Evolutionary conservation across 2,113 vertebrate genomes (phyloP).

Genomic region (Tragelaphus strepsiceros): DNA sequence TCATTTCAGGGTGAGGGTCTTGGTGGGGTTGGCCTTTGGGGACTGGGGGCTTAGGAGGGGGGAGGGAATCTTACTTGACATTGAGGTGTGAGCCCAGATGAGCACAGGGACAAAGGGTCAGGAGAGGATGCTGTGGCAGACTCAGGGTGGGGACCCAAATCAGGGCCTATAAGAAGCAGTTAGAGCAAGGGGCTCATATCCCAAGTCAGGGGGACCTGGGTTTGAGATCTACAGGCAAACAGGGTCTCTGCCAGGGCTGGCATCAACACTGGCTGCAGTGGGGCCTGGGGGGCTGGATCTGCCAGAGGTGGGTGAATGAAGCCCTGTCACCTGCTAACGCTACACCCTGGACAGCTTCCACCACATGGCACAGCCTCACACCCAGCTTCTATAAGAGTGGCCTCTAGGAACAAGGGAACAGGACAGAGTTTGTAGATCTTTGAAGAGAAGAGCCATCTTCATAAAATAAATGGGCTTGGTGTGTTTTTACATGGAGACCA

Average conservation of each 20-base stretch:
- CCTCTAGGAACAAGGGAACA: not conserved
- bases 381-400: not conserved
- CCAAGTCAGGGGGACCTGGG: not conserved
- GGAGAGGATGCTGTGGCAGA: not conserved
- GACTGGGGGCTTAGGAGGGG: not conserved
- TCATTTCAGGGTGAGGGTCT: too few relatives aligned
- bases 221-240: not conserved
- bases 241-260: not conserved
- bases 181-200: not conserved
- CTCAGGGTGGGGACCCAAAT: not conserved
- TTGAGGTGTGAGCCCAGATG: not conserved
- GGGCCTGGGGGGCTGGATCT: not conserved
- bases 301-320: not conserved
- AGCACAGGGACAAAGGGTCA: not conserved
- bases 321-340: not conserved
- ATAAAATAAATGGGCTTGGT: not conserved
- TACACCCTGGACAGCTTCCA: not conserved
- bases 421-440: not conserved
- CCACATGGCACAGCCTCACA: not conserved
- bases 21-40: too few relatives aligned
- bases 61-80: not conserved
- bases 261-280: not conserved
- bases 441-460: not conserved
- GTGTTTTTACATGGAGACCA: not conserved
- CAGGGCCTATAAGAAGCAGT: not conserved